These are phyloP conservation scores for human DNA, from an alignment of 2,113 vertebrate species.

Conservation along the genomic window GRCh38 chr12:113187001-113187500, in stretches of 20 bases:
- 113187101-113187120: not conserved
- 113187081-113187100: not conserved
- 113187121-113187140: not conserved
- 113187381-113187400: not conserved
- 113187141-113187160: not conserved
- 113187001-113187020: constrained; percentile 10
- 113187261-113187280: not conserved
- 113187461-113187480: not conserved
- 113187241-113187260: not conserved
- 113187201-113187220: not conserved
- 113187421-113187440: not conserved
- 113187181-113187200: not conserved
- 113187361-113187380: not conserved
- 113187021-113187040: constrained; percentile 75
- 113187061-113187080: not conserved
- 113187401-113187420: not conserved
- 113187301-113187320: not conserved
- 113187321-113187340: not conserved
- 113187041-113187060: constrained; percentile 78
- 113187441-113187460: not conserved
- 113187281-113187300: not conserved
- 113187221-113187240: not conserved
- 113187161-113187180: not conserved
- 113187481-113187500: no score
- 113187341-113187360: not conserved